Conservation (phyloP, 2,888 invertebrate genomes). For the Campaea margaritaria region DNA sequence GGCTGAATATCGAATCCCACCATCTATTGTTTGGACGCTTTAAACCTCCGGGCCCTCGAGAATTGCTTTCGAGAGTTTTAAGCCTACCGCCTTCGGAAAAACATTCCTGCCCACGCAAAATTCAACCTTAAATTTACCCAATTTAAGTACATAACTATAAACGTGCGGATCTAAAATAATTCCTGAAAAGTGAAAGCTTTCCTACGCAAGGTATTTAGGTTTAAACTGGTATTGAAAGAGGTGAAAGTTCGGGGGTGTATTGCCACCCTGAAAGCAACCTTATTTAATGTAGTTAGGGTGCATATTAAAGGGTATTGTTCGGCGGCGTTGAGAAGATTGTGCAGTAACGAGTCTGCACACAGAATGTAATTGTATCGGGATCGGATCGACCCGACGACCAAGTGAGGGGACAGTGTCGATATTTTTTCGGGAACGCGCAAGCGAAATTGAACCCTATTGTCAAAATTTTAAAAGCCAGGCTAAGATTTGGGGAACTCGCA, state of each 20-base stretch:
- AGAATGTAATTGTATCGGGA: conserved; percentile 83
- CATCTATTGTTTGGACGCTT: conserved; percentile 80
- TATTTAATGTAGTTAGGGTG: conserved; percentile 51
- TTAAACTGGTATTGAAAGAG: conserved; percentile 84
- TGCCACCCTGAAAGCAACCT: conserved; percentile 51
- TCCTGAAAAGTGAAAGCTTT: conserved; percentile 85
- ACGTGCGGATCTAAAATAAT: conserved; percentile 62
- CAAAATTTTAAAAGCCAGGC: neutral
- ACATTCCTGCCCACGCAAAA: conserved; percentile 53
- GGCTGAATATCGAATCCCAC: conserved; percentile 84
- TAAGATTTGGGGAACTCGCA: too few species aligned
- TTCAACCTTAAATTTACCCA: conserved; percentile 48
- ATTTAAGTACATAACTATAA: conserved; percentile 59
- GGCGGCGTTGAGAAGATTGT: conserved; percentile 77
- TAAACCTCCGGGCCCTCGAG: conserved; percentile 74
- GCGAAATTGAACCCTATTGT: conserved; percentile 38
- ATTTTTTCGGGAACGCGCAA: conserved; percentile 33
- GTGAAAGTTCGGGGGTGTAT: conserved; percentile 77
- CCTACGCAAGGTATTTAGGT: conserved; percentile 84
- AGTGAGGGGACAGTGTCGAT: conserved; percentile 66
- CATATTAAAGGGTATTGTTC: conserved; percentile 48
- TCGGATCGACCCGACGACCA: conserved; percentile 67
- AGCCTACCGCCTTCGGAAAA: conserved; percentile 80
- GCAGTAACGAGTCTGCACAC: conserved; percentile 81
- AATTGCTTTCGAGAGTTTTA: conserved; percentile 83